Evolutionary conservation across 30 jellyfish, hydroid and myxozoan species (phyloP).

Genomic region (Chrysaora quinquecirrha): DNA sequence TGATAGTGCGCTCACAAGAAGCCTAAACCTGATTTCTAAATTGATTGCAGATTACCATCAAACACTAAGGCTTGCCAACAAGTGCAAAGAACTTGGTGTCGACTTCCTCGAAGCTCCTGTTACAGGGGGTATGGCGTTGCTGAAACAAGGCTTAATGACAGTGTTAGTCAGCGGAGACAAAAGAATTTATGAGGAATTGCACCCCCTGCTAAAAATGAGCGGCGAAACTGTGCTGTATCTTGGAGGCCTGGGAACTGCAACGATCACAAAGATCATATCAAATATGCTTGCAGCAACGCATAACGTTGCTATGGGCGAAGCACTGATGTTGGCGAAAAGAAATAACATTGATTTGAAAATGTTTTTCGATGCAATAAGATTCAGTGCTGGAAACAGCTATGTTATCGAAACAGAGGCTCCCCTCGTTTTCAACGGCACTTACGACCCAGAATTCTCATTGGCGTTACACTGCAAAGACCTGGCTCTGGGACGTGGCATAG

Average conservation of each 20-base stretch:
- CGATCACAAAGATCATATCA: slow-evolving; percentile 58
- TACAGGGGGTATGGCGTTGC: slow-evolving; percentile 81
- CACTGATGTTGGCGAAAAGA: slow-evolving; percentile 59
- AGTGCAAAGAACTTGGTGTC: slow-evolving; percentile 57
- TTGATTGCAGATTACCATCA: slow-evolving; percentile 66
- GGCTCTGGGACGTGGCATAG: slow-evolving; percentile 55
- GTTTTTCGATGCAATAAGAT: slow-evolving; percentile 64
- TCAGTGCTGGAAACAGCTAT: slow-evolving; percentile 64
- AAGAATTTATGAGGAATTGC: slow-evolving; percentile 11
- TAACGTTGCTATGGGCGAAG: slow-evolving; percentile 65
- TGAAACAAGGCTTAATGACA: slow-evolving; percentile 73
- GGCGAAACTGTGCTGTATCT: slow-evolving; percentile 56
- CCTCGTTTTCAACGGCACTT: slow-evolving; percentile 57
- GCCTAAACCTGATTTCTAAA: no score
- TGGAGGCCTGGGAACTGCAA: slow-evolving; percentile 76
- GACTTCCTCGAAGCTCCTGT: slow-evolving; percentile 72
- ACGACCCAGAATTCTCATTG: slow-evolving; percentile 61
- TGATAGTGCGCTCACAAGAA: no score
- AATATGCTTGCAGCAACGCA: slow-evolving; percentile 69
- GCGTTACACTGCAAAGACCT: slow-evolving; percentile 72
- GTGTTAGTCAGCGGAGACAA: slow-evolving; percentile 70
- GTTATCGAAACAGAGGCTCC: slow-evolving; percentile 76
- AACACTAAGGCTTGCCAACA: slow-evolving; percentile 53
- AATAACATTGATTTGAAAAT: slow-evolving; percentile 45
- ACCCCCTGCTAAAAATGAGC: slow-evolving; percentile 59